Percentiles rank a stretch among this genome's conserved stretches.
Evolutionary conservation across 2,888 invertebrate species (phyloP).

Genomic region (Marasmarcha lunaedactyla): DNA sequence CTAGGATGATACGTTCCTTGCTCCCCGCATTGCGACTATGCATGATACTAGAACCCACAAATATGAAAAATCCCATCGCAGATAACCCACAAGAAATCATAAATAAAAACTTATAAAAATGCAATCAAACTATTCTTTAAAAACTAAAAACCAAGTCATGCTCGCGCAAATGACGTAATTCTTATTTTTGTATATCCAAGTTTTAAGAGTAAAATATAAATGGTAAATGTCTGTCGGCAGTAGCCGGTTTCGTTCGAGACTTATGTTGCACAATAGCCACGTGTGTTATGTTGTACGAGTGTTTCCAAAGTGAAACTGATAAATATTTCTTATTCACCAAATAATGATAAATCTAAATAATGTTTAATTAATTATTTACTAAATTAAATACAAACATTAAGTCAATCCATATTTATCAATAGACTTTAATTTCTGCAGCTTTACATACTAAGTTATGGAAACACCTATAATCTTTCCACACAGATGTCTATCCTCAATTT

Average conservation of each 20-base stretch:
- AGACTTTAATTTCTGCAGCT: no score
- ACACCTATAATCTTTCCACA: no score
- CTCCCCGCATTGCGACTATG: slow-evolving; percentile 63
- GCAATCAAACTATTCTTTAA: slow-evolving; percentile 8
- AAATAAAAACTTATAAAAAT: neutral
- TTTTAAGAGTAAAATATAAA: slow-evolving; percentile 8
- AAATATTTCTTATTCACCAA: no score
- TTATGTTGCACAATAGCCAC: neutral
- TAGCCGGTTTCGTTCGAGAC: slow-evolving; percentile 12
- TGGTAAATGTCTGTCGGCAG: slow-evolving; percentile 20
- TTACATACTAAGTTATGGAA: no score
- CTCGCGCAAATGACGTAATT: slow-evolving; percentile 27
- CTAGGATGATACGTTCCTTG: slow-evolving; percentile 46
- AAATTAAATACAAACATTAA: no score
- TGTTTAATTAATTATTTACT: no score
- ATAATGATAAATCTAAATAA: no score
- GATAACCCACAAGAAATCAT: slow-evolving; percentile 5
- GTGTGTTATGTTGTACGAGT: slow-evolving; percentile 4
- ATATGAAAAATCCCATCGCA: neutral
- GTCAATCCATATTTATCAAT: no score
- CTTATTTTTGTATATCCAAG: slow-evolving; percentile 26
- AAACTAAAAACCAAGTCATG: slow-evolving; percentile 10
- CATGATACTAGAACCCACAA: slow-evolving; percentile 19
- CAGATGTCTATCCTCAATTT: no score
- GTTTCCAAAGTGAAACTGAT: no score